These are phyloP conservation scores for Lampris megalopsis DNA, from an alignment of 2,113 vertebrate genomes.

Conservation along the genomic window DNA sequence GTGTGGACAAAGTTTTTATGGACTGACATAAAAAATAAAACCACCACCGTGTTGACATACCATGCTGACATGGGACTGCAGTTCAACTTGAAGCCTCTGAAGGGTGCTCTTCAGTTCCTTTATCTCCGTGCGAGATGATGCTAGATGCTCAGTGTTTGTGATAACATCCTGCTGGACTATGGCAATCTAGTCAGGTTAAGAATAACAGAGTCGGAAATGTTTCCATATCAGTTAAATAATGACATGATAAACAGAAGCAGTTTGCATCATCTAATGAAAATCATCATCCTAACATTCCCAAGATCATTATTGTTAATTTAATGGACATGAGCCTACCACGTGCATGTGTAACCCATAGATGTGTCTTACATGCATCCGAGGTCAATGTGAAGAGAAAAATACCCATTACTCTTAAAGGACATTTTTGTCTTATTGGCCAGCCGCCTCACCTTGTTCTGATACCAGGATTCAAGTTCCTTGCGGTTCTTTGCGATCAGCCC, in stretches of 20 bases:
- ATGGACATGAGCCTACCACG: too few relatives aligned
- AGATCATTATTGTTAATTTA: too few relatives aligned
- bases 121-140: conserved; percentile 78
- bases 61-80: conserved; percentile 86
- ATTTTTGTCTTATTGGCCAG: neutral
- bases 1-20: too few relatives aligned
- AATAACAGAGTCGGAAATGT: neutral
- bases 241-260: too few relatives aligned
- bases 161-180: conserved; percentile 83
- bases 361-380: too few relatives aligned
- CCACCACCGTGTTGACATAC: conserved; percentile 66
- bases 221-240: neutral
- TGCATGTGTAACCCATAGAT: too few relatives aligned
- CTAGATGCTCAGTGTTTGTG: conserved; percentile 77
- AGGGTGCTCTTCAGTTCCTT: conserved; percentile 81
- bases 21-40: too few relatives aligned
- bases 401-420: too few relatives aligned
- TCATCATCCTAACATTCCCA: neutral
- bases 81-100: conserved; percentile 87
- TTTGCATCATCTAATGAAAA: too few relatives aligned
- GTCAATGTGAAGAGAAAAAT: too few relatives aligned
- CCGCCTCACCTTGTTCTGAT: conserved; percentile 73
- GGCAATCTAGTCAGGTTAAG: conserved; percentile 73
- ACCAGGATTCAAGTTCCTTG: conserved; percentile 83
- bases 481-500: conserved; percentile 80